Evolutionary conservation across 2,888 invertebrate genomes (phyloP), one percentile per base, ranked within the genome.

Genomic region (Ferdinandea cuprea): DNA sequence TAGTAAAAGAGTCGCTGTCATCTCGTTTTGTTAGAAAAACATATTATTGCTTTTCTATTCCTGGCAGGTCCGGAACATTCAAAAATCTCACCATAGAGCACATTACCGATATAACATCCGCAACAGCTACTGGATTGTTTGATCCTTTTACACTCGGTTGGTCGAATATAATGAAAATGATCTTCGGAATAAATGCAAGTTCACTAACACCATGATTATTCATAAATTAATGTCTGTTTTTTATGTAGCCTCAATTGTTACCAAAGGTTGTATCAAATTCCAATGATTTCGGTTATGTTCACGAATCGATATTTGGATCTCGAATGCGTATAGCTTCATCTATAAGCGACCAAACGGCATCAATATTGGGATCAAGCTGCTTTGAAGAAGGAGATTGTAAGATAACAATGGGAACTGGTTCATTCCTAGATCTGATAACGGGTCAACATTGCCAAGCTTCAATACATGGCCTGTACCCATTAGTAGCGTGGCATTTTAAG

Each of bases 111-210:
- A 94, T 95, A n/a, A 96, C 97, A 0, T 96, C 95, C 86, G 97
- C 97, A 0, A 96, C 97, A 35, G 95, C 97, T 1, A 98, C 98
- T 0, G 99, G 98, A 1, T 93, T 99, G 87, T 99, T 93, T 89
- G 99, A 99, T 90, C 98, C 98, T 0, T 99, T 97, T 89, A 94
- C 95, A 81, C 92, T 96, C 92, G 92, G 94, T 83, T 99, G 98
- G 98, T 96, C 96, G 0, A 85, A 88, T 13, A 44, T 92, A 91
- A 6, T 94, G 94, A 92, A 94, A 94, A 8, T 92, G 13, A 88
- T 97, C 32, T 93, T 98, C 86, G 93, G 94, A 74, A 94, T 98
- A 13, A 87, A 90, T 85, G 90, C 89, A 85, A 87, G 88, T 86
- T 25, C 5, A 25, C 25, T 3, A 25, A 5, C 25, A 2, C 3